phyloP scores from a whole-genome alignment of 2,113 vertebrate species.

The Caloenas nicobarica region DNA sequence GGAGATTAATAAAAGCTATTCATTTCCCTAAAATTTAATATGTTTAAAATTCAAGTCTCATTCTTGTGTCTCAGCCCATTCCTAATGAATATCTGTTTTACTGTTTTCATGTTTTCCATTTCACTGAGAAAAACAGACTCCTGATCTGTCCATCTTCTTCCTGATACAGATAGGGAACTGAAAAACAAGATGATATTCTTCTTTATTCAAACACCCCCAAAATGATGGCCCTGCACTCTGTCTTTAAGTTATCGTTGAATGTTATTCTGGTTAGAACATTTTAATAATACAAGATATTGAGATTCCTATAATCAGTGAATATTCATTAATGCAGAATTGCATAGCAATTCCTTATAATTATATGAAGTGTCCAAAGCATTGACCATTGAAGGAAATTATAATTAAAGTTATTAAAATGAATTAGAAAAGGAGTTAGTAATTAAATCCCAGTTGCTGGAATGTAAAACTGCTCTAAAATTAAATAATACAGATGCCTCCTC shows the following conservation, averaged over 20 bases:
- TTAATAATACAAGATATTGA: conserved; percentile 12
- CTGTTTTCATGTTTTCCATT: conserved; percentile 24
- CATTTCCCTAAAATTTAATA: background rate
- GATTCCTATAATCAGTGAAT: background rate
- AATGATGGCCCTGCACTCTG: background rate
- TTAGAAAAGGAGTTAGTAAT: conserved; percentile 19
- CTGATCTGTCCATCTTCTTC: background rate
- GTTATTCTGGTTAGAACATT: background rate
- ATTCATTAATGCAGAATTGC: conserved; percentile 8
- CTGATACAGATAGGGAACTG: background rate
- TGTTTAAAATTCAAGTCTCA: conserved; percentile 38
- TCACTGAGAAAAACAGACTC: background rate
- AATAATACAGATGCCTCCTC: background rate
- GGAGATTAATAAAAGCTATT: background rate
- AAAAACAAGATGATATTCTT: background rate
- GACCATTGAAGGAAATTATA: conserved; percentile 18
- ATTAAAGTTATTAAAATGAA: conserved; percentile 44
- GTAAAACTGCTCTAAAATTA: conserved; percentile 1
- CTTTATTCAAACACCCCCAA: background rate
- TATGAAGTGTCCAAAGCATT: background rate
- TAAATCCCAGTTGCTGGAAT: background rate
- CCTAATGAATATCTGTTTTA: conserved; percentile 25
- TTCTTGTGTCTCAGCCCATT: background rate
- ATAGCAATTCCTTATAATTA: background rate
- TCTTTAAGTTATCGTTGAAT: background rate